Conservation (phyloP, 2,888 invertebrate species). For the Sacculina carcini region DNA sequence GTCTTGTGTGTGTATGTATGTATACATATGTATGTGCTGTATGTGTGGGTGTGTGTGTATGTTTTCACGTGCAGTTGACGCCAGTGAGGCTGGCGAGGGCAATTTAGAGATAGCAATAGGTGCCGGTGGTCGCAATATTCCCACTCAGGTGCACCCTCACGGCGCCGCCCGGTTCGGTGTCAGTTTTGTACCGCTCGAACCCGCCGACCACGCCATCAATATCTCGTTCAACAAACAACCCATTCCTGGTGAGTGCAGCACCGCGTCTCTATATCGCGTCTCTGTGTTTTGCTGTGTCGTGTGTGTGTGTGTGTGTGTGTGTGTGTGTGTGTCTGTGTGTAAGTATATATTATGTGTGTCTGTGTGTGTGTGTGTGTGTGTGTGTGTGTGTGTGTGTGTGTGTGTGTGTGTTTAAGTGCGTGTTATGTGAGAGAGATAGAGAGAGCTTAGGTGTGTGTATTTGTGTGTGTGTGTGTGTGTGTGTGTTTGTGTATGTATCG, state of each 20-base stretch:
- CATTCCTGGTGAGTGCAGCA: slow-evolving; percentile 22
- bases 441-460: too few species aligned
- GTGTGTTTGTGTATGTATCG: too few species aligned
- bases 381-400: slow-evolving; percentile 36
- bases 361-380: too few species aligned
- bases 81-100: slow-evolving; percentile 87
- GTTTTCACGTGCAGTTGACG: slow-evolving; percentile 40
- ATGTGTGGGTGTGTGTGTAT: too few species aligned
- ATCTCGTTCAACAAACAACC: slow-evolving; percentile 86
- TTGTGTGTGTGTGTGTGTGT: too few species aligned
- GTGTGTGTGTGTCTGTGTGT: neutral
- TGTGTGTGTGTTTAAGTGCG: too few species aligned
- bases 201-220: slow-evolving; percentile 80
- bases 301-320: slow-evolving; percentile 5
- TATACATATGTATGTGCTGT: too few species aligned
- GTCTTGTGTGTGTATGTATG: too few species aligned
- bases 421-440: too few species aligned
- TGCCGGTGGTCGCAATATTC: slow-evolving; percentile 71
- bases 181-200: slow-evolving; percentile 80
- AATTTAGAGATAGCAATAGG: slow-evolving; percentile 90
- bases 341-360: slow-evolving; percentile 6
- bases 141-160: slow-evolving; percentile 79
- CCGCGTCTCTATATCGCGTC: neutral
- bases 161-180: slow-evolving; percentile 78
- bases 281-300: slow-evolving; percentile 2